These are phyloP conservation scores for Ostrea denselamellosa DNA, from an alignment of 1,140 invertebrate species.

Conservation along the genomic window DNA sequence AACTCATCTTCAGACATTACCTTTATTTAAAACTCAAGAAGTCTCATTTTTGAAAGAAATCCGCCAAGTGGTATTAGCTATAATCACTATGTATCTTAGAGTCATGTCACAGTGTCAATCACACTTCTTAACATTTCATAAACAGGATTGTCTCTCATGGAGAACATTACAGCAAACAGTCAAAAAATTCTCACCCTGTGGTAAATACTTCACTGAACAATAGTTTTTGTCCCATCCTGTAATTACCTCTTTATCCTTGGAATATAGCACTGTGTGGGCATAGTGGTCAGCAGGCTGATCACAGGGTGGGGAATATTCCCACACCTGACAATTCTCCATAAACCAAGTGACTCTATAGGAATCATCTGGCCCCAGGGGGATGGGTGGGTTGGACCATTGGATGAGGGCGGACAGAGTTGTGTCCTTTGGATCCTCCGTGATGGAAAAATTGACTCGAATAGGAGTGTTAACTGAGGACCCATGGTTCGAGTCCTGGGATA, in stretches of 20 bases:
- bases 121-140: too few species aligned
- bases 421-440: conserved; percentile 38
- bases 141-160: too few species aligned
- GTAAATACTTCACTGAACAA: neutral
- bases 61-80: too few species aligned
- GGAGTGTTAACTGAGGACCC: conserved; percentile 16
- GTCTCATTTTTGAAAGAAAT: too few species aligned
- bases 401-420: conserved; percentile 50
- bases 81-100: too few species aligned
- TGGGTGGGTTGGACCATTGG: conserved; percentile 60
- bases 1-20: too few species aligned
- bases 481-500: neutral
- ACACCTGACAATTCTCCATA: conserved; percentile 59
- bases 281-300: conserved; percentile 56
- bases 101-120: too few species aligned
- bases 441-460: conserved; percentile 42
- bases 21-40: too few species aligned
- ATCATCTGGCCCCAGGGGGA: conserved; percentile 5
- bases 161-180: too few species aligned
- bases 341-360: conserved; percentile 60
- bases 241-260: conserved; percentile 41
- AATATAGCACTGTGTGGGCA: conserved; percentile 36
- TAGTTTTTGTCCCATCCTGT: neutral
- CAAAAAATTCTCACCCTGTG: too few species aligned
- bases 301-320: conserved; percentile 54